These are phyloP conservation scores for Sebastes nivosus DNA, from an alignment of 2,797 vertebrate species.

Conservation along the genomic window DNA sequence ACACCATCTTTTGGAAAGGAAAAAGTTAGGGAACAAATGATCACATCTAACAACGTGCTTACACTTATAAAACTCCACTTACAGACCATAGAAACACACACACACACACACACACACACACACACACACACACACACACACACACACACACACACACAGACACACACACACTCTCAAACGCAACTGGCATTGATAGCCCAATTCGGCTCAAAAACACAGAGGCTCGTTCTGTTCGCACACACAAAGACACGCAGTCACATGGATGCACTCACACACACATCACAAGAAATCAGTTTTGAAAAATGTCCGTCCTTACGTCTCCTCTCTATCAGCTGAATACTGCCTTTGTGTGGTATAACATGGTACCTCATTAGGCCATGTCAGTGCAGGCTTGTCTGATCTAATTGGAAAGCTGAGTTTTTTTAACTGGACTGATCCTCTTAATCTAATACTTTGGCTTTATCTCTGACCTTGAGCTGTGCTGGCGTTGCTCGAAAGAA, in stretches of 20 bases:
- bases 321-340: constrained; percentile 28
- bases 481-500: constrained; percentile 19
- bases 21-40: not conserved
- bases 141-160: not conserved
- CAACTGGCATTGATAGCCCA: constrained; percentile 10
- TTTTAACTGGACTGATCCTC: constrained; percentile 35
- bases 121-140: not conserved
- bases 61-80: not conserved
- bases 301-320: constrained; percentile 12
- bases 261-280: constrained; percentile 52
- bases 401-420: constrained; percentile 27
- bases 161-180: not conserved
- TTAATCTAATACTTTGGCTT: constrained; percentile 47
- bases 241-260: constrained; percentile 55
- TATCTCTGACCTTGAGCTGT: constrained; percentile 13
- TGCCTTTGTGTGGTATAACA: constrained; percentile 43
- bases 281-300: constrained; percentile 56
- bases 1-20: not conserved
- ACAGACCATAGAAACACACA: not conserved
- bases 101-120: not conserved
- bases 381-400: constrained; percentile 31
- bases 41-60: not conserved
- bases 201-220: constrained; percentile 26
- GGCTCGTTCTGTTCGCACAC: constrained; percentile 17
- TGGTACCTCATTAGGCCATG: constrained; percentile 36